These are phyloP conservation scores for Metellina segmentata DNA, from an alignment of 2,888 invertebrate genomes.

Conservation along the genomic window DNA sequence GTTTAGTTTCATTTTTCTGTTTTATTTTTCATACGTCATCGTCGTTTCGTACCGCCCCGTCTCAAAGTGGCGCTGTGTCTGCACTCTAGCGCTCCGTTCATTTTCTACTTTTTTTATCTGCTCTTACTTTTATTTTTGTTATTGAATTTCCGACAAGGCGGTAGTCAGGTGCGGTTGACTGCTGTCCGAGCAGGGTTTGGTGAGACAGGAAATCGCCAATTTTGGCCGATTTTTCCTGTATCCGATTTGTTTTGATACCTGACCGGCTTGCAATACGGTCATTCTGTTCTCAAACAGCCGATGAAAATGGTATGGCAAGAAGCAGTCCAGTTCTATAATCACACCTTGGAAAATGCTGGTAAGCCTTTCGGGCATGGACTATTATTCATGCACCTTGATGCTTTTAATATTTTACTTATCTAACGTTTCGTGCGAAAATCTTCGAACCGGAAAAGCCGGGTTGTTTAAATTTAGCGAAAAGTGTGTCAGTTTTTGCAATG, in stretches of 20 bases:
- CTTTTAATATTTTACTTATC: neutral
- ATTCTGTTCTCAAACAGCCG: constrained; percentile 12
- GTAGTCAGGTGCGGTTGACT: constrained; percentile 70
- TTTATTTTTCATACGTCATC: constrained; percentile 26
- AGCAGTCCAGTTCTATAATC: constrained; percentile 68
- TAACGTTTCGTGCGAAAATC: constrained; percentile 5
- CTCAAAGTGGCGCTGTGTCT: constrained; percentile 37
- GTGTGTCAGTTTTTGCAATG: neutral
- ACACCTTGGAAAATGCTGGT: constrained; percentile 74
- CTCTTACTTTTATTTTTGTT: constrained; percentile 35
- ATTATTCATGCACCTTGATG: constrained; percentile 14
- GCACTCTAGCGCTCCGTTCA: constrained; percentile 4
- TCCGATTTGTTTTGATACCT: constrained; percentile 59
- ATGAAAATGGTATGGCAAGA: constrained; percentile 66
- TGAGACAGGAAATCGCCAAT: constrained; percentile 63
- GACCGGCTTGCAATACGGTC: constrained; percentile 43
- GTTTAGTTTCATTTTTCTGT: constrained; percentile 23
- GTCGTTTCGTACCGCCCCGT: constrained; percentile 28
- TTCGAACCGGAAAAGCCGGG: constrained; percentile 39
- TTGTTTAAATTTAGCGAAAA: constrained; percentile 26
- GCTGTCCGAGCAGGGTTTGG: constrained; percentile 12
- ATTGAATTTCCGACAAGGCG: constrained; percentile 35
- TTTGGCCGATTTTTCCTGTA: constrained; percentile 69
- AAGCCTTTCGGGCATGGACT: constrained; percentile 37
- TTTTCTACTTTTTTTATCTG: neutral